Evolutionary conservation across 2,888 invertebrate species (phyloP).

Genomic region (Paralinhomoeus sp.): DNA sequence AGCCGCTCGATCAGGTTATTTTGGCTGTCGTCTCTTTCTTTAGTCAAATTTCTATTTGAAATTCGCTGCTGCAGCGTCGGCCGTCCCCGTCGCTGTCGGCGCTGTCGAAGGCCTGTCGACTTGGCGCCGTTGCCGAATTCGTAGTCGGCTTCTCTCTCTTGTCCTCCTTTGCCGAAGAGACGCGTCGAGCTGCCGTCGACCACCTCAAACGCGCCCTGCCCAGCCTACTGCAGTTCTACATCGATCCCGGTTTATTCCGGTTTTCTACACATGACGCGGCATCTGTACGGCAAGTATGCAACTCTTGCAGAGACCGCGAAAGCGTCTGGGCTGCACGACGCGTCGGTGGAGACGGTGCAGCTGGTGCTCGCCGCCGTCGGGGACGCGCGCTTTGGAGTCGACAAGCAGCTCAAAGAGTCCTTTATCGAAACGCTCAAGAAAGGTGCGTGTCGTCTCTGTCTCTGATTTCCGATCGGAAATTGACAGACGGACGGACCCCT

Average conservation of each 20-base stretch:
- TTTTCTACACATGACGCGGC: not conserved
- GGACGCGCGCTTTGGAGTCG: constrained; percentile 35
- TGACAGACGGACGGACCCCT: no score
- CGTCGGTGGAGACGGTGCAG: constrained; percentile 66
- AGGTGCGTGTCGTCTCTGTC: no score
- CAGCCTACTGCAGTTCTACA: constrained; percentile 58
- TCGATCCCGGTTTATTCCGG: constrained; percentile 41
- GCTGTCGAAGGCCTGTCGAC: constrained; percentile 44
- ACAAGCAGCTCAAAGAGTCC: constrained; percentile 48
- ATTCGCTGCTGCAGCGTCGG: no score
- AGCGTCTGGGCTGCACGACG: constrained; percentile 53
- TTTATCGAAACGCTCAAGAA: constrained; percentile 56
- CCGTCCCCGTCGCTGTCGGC: constrained; percentile 38
- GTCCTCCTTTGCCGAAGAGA: constrained; percentile 53
- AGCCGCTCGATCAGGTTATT: constrained; percentile 39
- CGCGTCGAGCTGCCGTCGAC: constrained; percentile 46
- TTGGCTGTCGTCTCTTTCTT: no score
- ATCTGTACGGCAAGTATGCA: no score
- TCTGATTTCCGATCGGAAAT: no score
- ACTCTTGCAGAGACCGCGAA: constrained; percentile 8
- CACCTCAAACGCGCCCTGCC: constrained; percentile 60
- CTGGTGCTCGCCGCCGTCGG: constrained; percentile 42
- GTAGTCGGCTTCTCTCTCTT: constrained; percentile 62
- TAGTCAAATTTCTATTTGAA: no score
- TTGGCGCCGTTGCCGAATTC: constrained; percentile 60